A percentile compares a stretch with the other conserved stretches of the same genome.
These are phyloP conservation scores for Conus canariensis DNA, from an alignment of 2,888 invertebrate species.

Conservation along the genomic window DNA sequence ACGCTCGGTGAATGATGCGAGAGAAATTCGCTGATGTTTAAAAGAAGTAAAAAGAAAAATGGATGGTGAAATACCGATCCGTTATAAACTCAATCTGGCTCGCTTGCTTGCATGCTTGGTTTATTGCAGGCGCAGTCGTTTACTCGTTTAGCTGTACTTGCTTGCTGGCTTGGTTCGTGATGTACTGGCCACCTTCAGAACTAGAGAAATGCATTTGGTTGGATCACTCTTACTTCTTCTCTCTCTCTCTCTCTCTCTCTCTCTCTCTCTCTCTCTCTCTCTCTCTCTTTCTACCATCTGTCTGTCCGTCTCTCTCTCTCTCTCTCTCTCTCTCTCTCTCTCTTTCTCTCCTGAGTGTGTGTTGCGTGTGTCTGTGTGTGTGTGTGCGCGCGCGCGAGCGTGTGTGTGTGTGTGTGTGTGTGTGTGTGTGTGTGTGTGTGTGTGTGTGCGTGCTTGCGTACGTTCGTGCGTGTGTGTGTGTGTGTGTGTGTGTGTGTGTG, in stretches of 20 bases:
- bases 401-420: not conserved
- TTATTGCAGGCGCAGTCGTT: too few relatives aligned
- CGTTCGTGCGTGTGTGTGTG: not conserved
- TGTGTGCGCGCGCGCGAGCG: not conserved
- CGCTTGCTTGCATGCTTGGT: too few relatives aligned
- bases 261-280: not conserved
- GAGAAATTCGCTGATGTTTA: too few relatives aligned
- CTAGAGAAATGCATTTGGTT: too few relatives aligned
- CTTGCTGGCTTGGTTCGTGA: too few relatives aligned
- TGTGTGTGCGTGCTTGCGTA: not conserved
- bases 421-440: not conserved
- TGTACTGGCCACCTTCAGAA: too few relatives aligned
- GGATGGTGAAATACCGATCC: too few relatives aligned
- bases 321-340: not conserved
- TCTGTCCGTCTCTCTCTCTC: not conserved
- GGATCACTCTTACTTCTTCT: not conserved
- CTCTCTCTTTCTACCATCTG: not conserved
- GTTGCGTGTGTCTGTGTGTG: not conserved
- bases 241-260: constrained; percentile 30
- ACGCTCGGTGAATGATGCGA: too few relatives aligned
- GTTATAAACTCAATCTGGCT: too few relatives aligned
- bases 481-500: not conserved
- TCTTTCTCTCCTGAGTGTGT: not conserved
- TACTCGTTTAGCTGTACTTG: too few relatives aligned
- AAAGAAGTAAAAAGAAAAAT: too few relatives aligned